Base-by-base conservation (phyloP, 92 coral and sea anemone species). In the Porites evermanni region DNA sequence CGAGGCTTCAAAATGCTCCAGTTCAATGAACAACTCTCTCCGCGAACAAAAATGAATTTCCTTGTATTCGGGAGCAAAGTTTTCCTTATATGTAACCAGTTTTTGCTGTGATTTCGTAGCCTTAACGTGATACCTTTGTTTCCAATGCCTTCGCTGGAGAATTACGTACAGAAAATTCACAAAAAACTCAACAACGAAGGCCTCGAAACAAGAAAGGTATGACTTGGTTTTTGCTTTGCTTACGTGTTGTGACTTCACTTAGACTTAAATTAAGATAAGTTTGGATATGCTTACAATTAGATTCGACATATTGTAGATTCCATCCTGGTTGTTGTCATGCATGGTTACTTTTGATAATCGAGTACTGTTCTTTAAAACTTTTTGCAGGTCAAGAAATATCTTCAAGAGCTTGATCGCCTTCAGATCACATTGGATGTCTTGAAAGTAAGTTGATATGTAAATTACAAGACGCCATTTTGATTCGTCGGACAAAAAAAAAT, bases 181-280 rank as follows among this genome's bases (percentile, higher is more conserved):
- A 97, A 91, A 69, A 94, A 90, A 63, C 82, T 97, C 58, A 86
- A 78, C 75, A 79, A 82, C 52, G 94, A 89, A 59, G 82, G 93
- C 13, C 84, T 97, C 7, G 99, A 97, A 19, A 96, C 88, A 75
- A 64, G 73, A 10, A 97, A 97, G 97, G 99, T 97, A 23, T 14
- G 20, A 32, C 19, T 4, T 14, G 7, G 64, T 2, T 7, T 77
- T 44, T 29, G 61, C 18, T 47, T 20, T 38, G 47, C 47, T 38
- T 38, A 3, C 47, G 47, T 38, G 47, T 38, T 38, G 7, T 38
- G 47, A 38, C 47, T 38, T 38, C 47, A 38, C 47, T 38, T 38
- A 38, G 6, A 38, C 47, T 38, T 38, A 38, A 38, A 38, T 38
- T 38, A 38, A 38, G 47, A 38, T 38, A 38, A 38, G 47, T 38